Evolutionary conservation across 30 jellyfish, hydroid and myxozoan genomes (phyloP), one percentile per base, ranked within the genome.

Genomic region (Aurelia aurita complex sp. Pacific): DNA sequence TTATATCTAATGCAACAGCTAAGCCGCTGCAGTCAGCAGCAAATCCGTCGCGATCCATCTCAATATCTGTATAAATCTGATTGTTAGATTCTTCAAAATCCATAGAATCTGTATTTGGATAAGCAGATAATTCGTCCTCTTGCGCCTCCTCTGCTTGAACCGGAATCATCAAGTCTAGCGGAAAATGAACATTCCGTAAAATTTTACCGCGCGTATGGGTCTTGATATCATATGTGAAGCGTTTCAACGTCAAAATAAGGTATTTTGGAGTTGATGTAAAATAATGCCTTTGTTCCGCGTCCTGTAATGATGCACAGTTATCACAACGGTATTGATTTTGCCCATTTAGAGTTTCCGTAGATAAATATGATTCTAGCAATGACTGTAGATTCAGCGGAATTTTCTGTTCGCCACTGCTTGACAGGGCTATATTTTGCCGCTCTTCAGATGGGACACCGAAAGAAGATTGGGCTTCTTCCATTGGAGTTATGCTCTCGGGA

Each of bases 251-350:
- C 34, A 92, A 62, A 19, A 88, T 76, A 13, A 92, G 87, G 75
- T 62, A 92, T 51, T 83, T 75, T 5, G 98, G 98, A 73, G 82
- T 77, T 34, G 77, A 33, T 13, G 89, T 83, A 53, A 92, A 67
- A 57, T 51, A 32, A 60, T 78, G 86, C 29, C 71, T 55, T 66
- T 80, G 89, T 57, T 79, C 87, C 17, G 98, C 98, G 61, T 88
- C 93, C 64, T 88, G 98, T 38, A 92, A 64, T n/a, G 96, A 88
- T 6, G 87, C 82, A 76, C 98, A 92, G 18, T 82, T 88, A 52
- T 92, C 97, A 68, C 98, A 92, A 14, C 86, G 60, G 65, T 87
- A 92, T 67, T 88, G 92, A 76, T 92, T 92, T 40, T 57, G 80
- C 1, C 90, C 97, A 35, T 34, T 34, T 9, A 92, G 87, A 34